These are phyloP conservation scores for Metridium senile DNA, from an alignment of 92 coral and sea anemone species.

Conservation along the genomic window DNA sequence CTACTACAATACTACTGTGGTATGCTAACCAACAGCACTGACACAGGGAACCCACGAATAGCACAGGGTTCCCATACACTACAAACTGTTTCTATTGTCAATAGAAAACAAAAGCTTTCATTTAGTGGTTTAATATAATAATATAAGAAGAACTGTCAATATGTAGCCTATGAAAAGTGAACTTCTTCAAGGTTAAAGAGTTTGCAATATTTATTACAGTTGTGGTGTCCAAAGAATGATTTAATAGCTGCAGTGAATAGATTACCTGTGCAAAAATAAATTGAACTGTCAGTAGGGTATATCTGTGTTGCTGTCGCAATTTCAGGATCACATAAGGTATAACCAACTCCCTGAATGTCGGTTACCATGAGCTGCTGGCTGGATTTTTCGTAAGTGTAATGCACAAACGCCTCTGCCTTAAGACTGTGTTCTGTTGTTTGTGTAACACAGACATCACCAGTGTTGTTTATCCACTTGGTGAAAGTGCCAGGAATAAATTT, in stretches of 20 bases:
- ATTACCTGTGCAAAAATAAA: conserved; percentile 17
- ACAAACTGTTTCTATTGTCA: no score
- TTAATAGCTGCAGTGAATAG: neutral
- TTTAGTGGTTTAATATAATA: no score
- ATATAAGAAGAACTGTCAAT: no score
- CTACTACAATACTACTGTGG: no score
- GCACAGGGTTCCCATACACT: no score
- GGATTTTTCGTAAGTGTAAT: neutral
- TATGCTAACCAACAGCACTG: no score
- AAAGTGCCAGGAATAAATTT: conserved; percentile 2
- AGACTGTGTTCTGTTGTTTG: neutral
- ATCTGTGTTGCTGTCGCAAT: conserved; percentile 3
- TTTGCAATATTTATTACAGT: conserved; percentile 4
- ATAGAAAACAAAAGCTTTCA: no score
- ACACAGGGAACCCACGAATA: no score
- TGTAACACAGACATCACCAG: neutral
- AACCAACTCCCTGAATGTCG: conserved; percentile 11
- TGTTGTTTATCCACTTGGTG: conserved; percentile 14
- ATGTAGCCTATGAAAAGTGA: no score
- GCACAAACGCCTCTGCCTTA: conserved; percentile 13
- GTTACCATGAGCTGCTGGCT: conserved; percentile 3
- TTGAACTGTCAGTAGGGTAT: neutral
- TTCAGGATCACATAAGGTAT: conserved; percentile 18
- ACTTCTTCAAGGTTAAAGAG: conserved; percentile 6
- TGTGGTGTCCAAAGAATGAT: neutral